Conservation (phyloP, 2,113 vertebrate genomes). For the Mesembrinibis cayennensis region DNA sequence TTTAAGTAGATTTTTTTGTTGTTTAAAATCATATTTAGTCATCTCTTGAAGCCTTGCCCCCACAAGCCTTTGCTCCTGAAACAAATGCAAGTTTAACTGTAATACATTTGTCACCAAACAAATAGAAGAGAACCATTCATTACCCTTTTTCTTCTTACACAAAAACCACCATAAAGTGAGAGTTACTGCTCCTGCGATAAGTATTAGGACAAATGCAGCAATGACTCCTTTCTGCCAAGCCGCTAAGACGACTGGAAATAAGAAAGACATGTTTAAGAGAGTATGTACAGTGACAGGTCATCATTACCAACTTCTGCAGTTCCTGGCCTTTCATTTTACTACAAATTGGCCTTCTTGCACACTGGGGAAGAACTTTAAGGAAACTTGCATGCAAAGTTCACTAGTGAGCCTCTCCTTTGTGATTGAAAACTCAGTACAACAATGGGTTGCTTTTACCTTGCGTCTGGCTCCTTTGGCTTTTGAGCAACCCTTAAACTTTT, state of each 20-base stretch:
- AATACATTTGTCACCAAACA: not conserved
- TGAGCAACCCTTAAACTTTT: not conserved
- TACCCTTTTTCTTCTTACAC: slow-evolving; percentile 64
- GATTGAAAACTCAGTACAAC: not conserved
- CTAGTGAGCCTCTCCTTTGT: not conserved
- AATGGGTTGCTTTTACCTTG: not conserved
- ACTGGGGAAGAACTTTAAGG: not conserved
- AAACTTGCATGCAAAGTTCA: not conserved
- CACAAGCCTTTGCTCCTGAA: not conserved
- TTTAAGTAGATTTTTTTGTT: not conserved
- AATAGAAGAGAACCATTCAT: not conserved
- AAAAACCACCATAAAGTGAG: slow-evolving; percentile 1
- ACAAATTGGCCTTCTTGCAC: not conserved
- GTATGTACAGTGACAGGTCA: not conserved
- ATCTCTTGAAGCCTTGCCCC: not conserved
- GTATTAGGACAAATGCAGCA: slow-evolving; percentile 9
- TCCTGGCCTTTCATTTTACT: not conserved
- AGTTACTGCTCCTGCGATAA: not conserved
- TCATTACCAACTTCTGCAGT: not conserved
- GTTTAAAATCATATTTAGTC: not conserved
- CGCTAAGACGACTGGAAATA: slow-evolving; percentile 65
- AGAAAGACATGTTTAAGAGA: not conserved
- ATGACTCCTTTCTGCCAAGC: slow-evolving; percentile 66
- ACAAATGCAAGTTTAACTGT: not conserved
- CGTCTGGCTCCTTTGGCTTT: not conserved